Evolutionary conservation across 2,888 invertebrate genomes (phyloP), one percentile per base, ranked within the genome.

Genomic region (Coenonympha glycerion): DNA sequence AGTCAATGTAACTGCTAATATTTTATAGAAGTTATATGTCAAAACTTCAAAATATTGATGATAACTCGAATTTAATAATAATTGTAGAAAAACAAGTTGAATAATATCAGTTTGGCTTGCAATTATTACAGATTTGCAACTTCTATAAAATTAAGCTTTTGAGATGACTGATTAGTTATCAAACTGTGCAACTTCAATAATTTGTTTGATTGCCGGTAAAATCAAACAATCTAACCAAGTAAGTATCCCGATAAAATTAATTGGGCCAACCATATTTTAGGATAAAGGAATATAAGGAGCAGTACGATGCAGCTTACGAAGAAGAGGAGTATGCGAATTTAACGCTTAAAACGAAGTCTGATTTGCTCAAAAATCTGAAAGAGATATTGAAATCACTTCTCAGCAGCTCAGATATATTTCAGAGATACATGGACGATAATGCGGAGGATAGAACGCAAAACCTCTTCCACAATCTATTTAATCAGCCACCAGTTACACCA

Each of bases 391-490:
- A 56, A n/a, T 50, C 56, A 0, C 40, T n/a, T n/a, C n/a, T 69
- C 2, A 59, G 67, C 6, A 63, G 49, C 19, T 49, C 61, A 5
- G 66, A 68, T 1, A 41, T 72, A 5, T 70, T 57, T 41, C 51
- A 39, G 13, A 24, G 58, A 8, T 50, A 68, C 11, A 34, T 77
- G 28, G 66, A 72, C n/a, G 68, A 71, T 1, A 61, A 64, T 40
- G 57, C 69, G 9, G 76, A 77, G 68, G 76, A n/a, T n/a, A n/a
- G n/a, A n/a, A n/a, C n/a, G n/a, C 19, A 36, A 36, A 36, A 19
- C 3, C 36, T 19, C 19, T 36, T 19, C 11, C n/a, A 11, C 6
- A 36, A 36, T n/a, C n/a, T 36, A 11, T 36, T 36, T 19, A 21
- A n/a, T 3, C 19, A 36, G 11, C 11, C 36, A 11, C 11, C 36